phyloP scores from a whole-genome alignment of 2,797 vertebrate genomes.

The Cercopithecus neglectus region DNA sequence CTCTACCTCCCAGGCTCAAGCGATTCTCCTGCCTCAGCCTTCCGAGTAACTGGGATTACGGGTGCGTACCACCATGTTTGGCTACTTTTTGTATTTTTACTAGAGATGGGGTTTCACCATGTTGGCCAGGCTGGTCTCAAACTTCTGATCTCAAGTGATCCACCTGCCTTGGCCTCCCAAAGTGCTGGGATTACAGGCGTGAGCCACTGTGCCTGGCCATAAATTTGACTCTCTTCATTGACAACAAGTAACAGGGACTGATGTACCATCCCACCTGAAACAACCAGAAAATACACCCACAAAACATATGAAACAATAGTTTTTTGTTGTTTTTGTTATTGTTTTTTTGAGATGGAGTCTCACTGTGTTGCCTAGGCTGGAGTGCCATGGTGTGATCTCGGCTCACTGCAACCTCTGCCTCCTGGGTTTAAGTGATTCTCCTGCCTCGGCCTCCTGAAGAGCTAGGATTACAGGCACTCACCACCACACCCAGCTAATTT shows the following conservation, averaged over 20 bases:
- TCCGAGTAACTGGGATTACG: neutral
- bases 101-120: neutral
- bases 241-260: neutral
- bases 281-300: neutral
- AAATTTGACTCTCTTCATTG: no score
- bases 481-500: neutral
- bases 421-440: no score
- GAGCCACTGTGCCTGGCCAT: neutral
- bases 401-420: no score
- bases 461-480: no score
- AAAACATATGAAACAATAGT: neutral
- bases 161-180: neutral
- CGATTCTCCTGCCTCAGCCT: neutral
- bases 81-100: neutral
- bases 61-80: neutral
- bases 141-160: neutral
- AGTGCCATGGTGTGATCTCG: no score
- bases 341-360: no score
- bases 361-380: no score
- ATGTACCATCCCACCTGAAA: neutral
- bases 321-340: neutral
- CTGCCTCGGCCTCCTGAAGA: no score
- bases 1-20: neutral
- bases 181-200: neutral
- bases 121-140: neutral